Evolutionary conservation across 1,140 invertebrate species (phyloP).

Genomic region (Plectrocnemia conspersa): DNA sequence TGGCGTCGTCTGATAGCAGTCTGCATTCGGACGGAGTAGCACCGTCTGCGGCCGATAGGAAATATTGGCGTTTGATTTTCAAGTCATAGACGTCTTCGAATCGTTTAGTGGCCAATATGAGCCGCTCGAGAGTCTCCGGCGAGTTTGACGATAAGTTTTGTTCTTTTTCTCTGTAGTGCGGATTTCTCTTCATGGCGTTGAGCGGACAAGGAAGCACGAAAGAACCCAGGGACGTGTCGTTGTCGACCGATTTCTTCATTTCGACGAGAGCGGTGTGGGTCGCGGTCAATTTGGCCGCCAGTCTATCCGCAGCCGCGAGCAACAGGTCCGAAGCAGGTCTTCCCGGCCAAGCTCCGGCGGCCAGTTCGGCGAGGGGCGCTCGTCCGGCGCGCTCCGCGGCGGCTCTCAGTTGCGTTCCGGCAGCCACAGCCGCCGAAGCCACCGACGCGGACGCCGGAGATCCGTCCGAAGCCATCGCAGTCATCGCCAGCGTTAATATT

Average conservation of each 20-base stretch:
- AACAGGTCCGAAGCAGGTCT: conserved; percentile 10
- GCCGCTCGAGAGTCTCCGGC: conserved; percentile 13
- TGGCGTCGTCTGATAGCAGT: conserved; percentile 41
- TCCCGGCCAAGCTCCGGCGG: conserved; percentile 8
- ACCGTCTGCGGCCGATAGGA: conserved; percentile 46
- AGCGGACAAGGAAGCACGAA: conserved; percentile 50
- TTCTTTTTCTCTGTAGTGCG: conserved; percentile 44
- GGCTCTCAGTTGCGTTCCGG: neutral
- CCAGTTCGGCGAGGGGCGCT: conserved; percentile 10
- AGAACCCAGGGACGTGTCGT: conserved; percentile 37
- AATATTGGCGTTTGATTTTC: conserved; percentile 49
- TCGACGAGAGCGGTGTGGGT: conserved; percentile 13
- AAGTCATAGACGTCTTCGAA: conserved; percentile 45
- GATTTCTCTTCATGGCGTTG: conserved; percentile 47
- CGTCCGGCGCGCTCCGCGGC: conserved; percentile 27
- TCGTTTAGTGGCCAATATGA: conserved; percentile 40
- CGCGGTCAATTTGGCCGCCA: conserved; percentile 16
- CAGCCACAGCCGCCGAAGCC: conserved; percentile 7
- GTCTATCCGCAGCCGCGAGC: conserved; percentile 13
- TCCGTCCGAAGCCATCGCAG: conserved; percentile 35
- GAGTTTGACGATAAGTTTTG: conserved; percentile 34
- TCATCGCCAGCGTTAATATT: conserved; percentile 38
- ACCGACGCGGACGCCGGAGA: conserved; percentile 31
- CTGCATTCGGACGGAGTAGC: conserved; percentile 48
- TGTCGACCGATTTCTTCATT: conserved; percentile 7